Evolutionary conservation across 2,797 vertebrate species (phyloP).

Genomic region (Botia kubotai): DNA sequence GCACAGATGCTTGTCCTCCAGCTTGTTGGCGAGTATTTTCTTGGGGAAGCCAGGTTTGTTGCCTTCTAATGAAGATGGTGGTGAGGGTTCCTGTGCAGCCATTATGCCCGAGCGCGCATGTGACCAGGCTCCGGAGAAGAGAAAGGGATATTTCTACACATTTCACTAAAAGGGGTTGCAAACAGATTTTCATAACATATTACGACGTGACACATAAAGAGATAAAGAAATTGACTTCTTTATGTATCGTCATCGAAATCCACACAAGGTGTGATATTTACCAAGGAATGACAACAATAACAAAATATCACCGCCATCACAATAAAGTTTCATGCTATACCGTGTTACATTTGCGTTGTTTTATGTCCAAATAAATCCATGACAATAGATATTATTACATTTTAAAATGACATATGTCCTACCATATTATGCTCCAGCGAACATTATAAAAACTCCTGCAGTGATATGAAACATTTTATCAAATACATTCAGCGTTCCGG

Average conservation of each 20-base stretch:
- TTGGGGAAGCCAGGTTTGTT: slow-evolving; percentile 92
- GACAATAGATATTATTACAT: neutral
- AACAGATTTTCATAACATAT: slow-evolving; percentile 16
- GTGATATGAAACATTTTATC: slow-evolving; percentile 36
- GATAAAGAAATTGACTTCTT: neutral
- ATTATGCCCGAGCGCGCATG: slow-evolving; percentile 77
- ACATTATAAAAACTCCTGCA: slow-evolving; percentile 23
- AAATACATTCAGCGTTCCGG: slow-evolving; percentile 22
- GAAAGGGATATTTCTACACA: slow-evolving; percentile 36
- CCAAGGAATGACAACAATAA: too few species aligned
- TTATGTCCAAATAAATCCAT: neutral
- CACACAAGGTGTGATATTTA: neutral
- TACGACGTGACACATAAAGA: neutral
- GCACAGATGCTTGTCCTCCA: slow-evolving; percentile 94
- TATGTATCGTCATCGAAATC: neutral
- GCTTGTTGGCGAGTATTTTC: slow-evolving; percentile 87
- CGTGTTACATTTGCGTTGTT: neutral
- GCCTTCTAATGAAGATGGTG: slow-evolving; percentile 89
- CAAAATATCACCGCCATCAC: neutral
- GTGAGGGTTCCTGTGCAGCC: slow-evolving; percentile 90
- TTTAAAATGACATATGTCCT: slow-evolving; percentile 31
- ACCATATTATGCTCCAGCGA: slow-evolving; percentile 54
- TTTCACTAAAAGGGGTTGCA: slow-evolving; percentile 22
- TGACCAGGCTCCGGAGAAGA: slow-evolving; percentile 58
- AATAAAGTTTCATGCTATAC: neutral